Conservation (phyloP, 2,797 vertebrate genomes). For the Bradypodion pumilum region DNA sequence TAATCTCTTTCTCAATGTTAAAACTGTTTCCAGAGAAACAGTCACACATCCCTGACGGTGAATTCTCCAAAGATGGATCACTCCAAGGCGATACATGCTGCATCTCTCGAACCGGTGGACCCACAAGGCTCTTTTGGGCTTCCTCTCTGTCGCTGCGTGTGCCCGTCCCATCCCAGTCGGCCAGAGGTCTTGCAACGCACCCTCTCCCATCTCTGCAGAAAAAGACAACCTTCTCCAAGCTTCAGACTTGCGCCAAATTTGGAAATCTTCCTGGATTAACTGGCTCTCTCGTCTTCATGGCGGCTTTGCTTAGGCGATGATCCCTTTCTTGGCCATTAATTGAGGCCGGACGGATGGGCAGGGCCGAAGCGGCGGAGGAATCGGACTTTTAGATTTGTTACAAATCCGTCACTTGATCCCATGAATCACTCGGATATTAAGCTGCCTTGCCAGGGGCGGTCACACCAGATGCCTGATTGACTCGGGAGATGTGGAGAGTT, state of each 20-base stretch:
- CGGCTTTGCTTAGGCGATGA: neutral
- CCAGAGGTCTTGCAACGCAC: fast-evolving
- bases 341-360: neutral
- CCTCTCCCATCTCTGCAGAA: neutral
- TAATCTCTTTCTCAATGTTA: too few species aligned
- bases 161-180: fast-evolving
- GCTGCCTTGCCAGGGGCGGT: neutral
- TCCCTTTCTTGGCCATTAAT: constrained; percentile 5
- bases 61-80: too few species aligned
- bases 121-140: neutral
- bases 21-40: too few species aligned
- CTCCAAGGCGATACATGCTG: too few species aligned
- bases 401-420: constrained; percentile 14
- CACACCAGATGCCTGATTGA: neutral
- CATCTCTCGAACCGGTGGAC: too few species aligned
- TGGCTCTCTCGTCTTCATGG: neutral
- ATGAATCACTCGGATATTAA: neutral
- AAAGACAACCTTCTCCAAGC: too few species aligned
- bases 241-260: neutral
- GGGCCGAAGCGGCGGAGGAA: neutral
- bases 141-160: neutral
- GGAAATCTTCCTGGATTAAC: neutral
- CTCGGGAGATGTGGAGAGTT: neutral
- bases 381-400: neutral
- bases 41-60: neutral